A percentile compares a stretch with the other conserved stretches of the same genome.
phyloP scores from a whole-genome alignment of 2,797 vertebrate genomes.

The Mormyrus proboscirostris region DNA sequence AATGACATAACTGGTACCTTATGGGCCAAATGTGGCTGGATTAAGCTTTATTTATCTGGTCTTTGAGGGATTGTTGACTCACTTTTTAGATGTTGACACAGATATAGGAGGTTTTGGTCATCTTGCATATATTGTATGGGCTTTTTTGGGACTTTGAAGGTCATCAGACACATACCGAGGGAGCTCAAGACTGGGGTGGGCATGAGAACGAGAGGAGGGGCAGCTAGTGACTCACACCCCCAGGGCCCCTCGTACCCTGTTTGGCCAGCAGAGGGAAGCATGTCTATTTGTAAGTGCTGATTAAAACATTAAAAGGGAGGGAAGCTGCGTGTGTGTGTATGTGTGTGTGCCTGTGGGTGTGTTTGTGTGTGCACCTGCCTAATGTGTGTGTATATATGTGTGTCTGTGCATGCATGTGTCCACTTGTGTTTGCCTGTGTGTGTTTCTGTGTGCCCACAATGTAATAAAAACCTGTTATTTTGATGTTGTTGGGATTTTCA shows the following conservation, averaged over 20 bases:
- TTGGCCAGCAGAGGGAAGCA: constrained; percentile 19
- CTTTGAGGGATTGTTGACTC: constrained; percentile 33
- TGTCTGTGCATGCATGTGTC: neutral
- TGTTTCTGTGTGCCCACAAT: no score
- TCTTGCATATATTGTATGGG: constrained; percentile 35
- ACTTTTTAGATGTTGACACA: constrained; percentile 39
- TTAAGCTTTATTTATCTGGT: constrained; percentile 42
- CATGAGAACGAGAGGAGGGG: neutral
- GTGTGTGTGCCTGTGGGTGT: neutral
- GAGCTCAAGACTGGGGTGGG: constrained; percentile 1
- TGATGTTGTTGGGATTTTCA: no score
- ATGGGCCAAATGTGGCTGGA: constrained; percentile 39
- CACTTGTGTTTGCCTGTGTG: no score
- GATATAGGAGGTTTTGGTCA: constrained; percentile 27
- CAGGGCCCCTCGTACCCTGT: neutral
- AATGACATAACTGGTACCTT: constrained; percentile 36
- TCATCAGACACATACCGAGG: constrained; percentile 8
- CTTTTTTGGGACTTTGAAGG: constrained; percentile 22
- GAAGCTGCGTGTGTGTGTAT: neutral
- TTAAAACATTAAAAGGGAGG: neutral
- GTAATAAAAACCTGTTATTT: no score
- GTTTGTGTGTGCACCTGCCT: neutral
- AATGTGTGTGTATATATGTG: neutral
- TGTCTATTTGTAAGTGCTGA: neutral
- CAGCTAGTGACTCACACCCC: neutral